Conservation (phyloP, 2,888 invertebrate genomes). For the Aleiodes alternator region DNA sequence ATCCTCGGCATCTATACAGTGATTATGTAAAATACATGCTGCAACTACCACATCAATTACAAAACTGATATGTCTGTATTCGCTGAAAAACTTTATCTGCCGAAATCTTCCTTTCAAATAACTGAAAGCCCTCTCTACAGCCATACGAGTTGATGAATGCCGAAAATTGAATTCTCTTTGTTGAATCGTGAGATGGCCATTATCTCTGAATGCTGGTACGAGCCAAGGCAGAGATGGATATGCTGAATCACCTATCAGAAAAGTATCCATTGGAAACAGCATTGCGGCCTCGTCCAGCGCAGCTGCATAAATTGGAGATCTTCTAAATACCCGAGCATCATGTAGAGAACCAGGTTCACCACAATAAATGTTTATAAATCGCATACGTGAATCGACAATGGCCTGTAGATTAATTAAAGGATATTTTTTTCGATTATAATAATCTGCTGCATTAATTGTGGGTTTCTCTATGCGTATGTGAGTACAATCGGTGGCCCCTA, state of each 20-base stretch:
- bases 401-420: conserved; percentile 39
- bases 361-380: conserved; percentile 33
- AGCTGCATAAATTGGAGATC: conserved; percentile 23
- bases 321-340: conserved; percentile 43
- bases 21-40: conserved; percentile 41
- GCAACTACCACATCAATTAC: conserved; percentile 19
- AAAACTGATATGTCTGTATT: conserved; percentile 35
- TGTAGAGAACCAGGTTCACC: conserved; percentile 39
- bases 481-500: conserved; percentile 41
- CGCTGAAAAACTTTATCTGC: conserved; percentile 40
- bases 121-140: conserved; percentile 31
- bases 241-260: conserved; percentile 44
- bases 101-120: conserved; percentile 39
- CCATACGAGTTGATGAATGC: conserved; percentile 40
- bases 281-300: not conserved
- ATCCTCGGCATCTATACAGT: conserved; percentile 21
- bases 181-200: conserved; percentile 35
- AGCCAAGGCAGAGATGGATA: conserved; percentile 40
- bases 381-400: conserved; percentile 26
- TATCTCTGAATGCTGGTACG: conserved; percentile 41
- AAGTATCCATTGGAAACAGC: conserved; percentile 34
- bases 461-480: conserved; percentile 38
- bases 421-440: conserved; percentile 45
- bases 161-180: conserved; percentile 38
- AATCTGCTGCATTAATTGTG: not conserved